Evolutionary conservation across 2,888 invertebrate species (phyloP).

Genomic region (Amiota communis): DNA sequence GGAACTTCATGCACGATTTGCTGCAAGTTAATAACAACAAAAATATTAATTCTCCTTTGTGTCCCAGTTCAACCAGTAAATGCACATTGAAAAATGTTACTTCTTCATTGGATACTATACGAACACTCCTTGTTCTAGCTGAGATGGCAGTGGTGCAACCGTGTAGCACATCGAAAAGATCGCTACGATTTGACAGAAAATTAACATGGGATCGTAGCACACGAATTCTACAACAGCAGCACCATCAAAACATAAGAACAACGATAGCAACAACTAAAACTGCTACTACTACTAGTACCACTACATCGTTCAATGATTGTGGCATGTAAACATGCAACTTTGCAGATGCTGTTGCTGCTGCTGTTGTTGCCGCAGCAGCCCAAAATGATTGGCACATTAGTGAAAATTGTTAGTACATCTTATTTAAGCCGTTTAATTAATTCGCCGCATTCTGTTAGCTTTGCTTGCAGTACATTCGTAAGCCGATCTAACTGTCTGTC

Average conservation of each 20-base stretch:
- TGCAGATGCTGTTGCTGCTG: conserved; percentile 41
- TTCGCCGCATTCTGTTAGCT: conserved; percentile 41
- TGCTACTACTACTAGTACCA: neutral
- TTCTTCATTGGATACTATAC: no score
- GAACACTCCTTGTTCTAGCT: conserved; percentile 32
- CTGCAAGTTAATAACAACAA: neutral
- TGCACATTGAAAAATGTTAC: no score
- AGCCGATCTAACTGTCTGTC: neutral
- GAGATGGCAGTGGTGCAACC: neutral
- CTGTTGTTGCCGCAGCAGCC: conserved; percentile 4
- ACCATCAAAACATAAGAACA: conserved; percentile 6
- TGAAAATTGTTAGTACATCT: conserved; percentile 64
- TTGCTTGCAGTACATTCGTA: neutral
- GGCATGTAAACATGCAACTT: conserved; percentile 29
- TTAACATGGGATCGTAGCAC: conserved; percentile 32
- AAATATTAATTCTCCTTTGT: no score
- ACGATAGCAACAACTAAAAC: neutral
- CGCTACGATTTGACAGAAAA: conserved; percentile 18
- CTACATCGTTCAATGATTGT: conserved; percentile 7
- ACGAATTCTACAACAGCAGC: conserved; percentile 20
- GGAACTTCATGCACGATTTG: conserved; percentile 9
- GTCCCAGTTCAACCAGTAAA: no score
- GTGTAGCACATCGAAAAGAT: neutral
- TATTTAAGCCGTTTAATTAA: conserved; percentile 60
- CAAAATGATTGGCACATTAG: conserved; percentile 60